Evolutionary conservation across 2,888 invertebrate genomes (phyloP), one percentile per base, ranked within the genome.

Genomic region (Caenorhabditis sp.): DNA sequence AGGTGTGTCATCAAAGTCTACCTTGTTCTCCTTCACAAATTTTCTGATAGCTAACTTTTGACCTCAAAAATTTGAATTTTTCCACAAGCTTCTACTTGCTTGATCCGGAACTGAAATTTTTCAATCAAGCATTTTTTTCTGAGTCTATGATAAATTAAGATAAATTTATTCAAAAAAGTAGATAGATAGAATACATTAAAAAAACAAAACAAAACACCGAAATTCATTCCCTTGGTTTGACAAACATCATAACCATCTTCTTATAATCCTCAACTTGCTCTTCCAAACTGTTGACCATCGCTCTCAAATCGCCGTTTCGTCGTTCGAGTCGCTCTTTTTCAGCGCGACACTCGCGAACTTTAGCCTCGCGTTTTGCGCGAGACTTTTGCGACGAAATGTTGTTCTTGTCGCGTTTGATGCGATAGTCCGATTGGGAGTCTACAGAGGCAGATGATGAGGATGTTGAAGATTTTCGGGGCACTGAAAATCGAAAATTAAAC

Each of bases 221-320:
- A 31, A 31, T 43, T 43, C 14, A 43, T 17, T 43, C 43, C 43
- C 43, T 43, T 17, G 43, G 43, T 43, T 43, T 43, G n/a, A 73
- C 66, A 51, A 76, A 66, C 73, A 76, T 70, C 63, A 79, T 69
- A 43, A 79, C 66, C 71, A 77, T 66, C 54, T 64, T 69, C 59
- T 79, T 79, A 59, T 79, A 79, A 66, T 79, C 79, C 55, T 68
- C 74, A 19, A 79, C 79, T 62, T 74, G 74, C 1, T 62, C 51
- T 63, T 79, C 76, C 12, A 79, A 66, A 10, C 76, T 70, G n/a
- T 63, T 50, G 19, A 74, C 58, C 62, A 68, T 73, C 21, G 79
- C 70, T 23, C 66, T 61, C 17, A 79, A 67, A 37, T 77, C 68
- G 23, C 77, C 67, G 50, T 79, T 66, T 17, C 71, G 49, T 49